Percentiles rank a stretch among this genome's conserved stretches.
Evolutionary conservation across 2,113 vertebrate genomes (phyloP).

Genomic region (Hyperoodon ampullatus): DNA sequence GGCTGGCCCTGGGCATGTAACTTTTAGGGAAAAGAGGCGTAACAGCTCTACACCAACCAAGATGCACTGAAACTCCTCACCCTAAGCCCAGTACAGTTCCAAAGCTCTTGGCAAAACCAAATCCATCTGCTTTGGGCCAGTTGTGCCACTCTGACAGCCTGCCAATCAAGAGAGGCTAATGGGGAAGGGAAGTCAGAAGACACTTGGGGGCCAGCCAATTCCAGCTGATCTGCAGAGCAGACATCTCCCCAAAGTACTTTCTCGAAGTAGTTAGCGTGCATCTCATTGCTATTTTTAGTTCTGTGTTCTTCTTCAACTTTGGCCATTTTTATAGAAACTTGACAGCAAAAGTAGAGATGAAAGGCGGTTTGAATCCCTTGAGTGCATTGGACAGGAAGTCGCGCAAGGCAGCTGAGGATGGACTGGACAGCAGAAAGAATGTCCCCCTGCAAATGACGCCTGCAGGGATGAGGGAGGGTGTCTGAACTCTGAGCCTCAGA

Average conservation of each 20-base stretch:
- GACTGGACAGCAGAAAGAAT: background rate
- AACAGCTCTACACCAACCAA: background rate
- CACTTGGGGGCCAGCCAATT: fast-evolving
- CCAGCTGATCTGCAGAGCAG: background rate
- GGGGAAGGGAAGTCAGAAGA: background rate
- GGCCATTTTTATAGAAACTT: background rate
- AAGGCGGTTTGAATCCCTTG: background rate
- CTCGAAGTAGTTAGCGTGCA: background rate
- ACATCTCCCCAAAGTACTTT: background rate
- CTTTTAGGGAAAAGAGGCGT: constrained; percentile 53
- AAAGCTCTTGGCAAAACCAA: background rate
- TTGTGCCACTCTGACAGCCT: background rate
- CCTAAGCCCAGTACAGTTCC: background rate
- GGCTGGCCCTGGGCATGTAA: fast-evolving
- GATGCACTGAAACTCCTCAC: background rate
- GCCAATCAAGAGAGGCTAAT: background rate
- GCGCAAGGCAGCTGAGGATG: background rate
- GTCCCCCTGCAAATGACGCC: background rate
- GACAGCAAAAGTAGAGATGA: background rate
- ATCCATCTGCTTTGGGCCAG: background rate
- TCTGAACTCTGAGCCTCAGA: background rate
- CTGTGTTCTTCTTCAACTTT: background rate
- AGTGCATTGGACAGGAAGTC: fast-evolving
- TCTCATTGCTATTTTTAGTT: background rate
- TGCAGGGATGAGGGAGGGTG: background rate